A percentile compares a stretch with the other conserved stretches of the same genome.
Evolutionary conservation across 2,888 invertebrate genomes (phyloP).

Genomic region (Eilema griseolum): DNA sequence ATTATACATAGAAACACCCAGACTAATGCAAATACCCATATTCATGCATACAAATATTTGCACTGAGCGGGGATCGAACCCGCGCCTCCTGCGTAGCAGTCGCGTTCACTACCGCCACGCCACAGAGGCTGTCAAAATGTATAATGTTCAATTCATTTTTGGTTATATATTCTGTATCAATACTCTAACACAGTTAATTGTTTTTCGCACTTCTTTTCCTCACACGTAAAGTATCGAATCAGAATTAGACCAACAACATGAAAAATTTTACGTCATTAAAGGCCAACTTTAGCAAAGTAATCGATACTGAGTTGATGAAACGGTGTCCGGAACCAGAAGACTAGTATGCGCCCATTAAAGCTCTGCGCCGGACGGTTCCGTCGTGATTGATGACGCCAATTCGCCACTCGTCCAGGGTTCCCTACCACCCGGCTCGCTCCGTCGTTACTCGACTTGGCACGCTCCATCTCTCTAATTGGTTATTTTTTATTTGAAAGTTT

Average conservation of each 20-base stretch:
- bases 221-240: background rate
- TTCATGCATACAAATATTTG: no score
- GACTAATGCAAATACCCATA: no score
- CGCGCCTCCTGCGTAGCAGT: no score
- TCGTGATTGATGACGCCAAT: constrained; percentile 82
- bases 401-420: constrained; percentile 71
- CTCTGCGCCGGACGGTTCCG: constrained; percentile 67
- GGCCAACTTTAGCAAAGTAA: constrained; percentile 42
- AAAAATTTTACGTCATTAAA: constrained; percentile 1
- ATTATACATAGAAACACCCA: no score
- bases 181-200: background rate
- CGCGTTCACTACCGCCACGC: no score
- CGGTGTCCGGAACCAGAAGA: constrained; percentile 62
- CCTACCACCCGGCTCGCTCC: constrained; percentile 42
- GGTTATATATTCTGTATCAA: no score
- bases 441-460: constrained; percentile 57
- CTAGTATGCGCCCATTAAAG: constrained; percentile 70
- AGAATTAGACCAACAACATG: background rate
- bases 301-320: constrained; percentile 63
- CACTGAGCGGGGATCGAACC: no score
- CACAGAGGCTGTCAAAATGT: no score
- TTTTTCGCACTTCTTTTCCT: background rate
- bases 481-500: constrained; percentile 49
- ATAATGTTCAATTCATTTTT: no score
- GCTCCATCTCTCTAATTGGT: constrained; percentile 57